A percentile compares a stretch with the other conserved stretches of the same genome.
Evolutionary conservation across 2,888 invertebrate genomes (phyloP).

Genomic region (Drosophila longiperda): DNA sequence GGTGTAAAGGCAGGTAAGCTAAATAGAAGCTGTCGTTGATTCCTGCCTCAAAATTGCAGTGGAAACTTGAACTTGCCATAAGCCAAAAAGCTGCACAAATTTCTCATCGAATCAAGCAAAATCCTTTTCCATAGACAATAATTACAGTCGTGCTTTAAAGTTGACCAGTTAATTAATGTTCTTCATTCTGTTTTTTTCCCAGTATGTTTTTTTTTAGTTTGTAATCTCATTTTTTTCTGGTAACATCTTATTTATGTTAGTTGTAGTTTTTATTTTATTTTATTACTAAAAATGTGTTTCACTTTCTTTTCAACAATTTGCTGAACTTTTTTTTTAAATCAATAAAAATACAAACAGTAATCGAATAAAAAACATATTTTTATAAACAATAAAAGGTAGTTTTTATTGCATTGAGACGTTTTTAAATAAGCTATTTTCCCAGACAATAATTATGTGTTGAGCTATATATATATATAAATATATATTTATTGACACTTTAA

Average conservation of each 20-base stretch:
- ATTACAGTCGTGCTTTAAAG: slow-evolving; percentile 17
- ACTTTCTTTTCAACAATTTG: neutral
- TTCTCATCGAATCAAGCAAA: slow-evolving; percentile 11
- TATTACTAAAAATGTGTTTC: neutral
- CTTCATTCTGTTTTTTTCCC: neutral
- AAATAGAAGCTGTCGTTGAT: slow-evolving; percentile 16
- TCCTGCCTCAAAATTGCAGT: slow-evolving; percentile 17
- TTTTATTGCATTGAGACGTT: neutral
- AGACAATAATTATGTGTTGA: neutral
- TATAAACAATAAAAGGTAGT: neutral
- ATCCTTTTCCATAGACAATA: slow-evolving; percentile 22
- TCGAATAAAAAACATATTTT: neutral
- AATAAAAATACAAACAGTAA: neutral
- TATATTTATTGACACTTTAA: neutral
- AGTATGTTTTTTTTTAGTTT: neutral
- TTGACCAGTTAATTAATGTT: neutral
- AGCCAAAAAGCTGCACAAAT: neutral
- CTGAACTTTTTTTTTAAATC: neutral
- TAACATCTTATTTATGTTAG: too few relatives aligned
- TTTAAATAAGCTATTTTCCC: neutral
- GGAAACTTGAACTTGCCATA: neutral
- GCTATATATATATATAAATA: too few relatives aligned
- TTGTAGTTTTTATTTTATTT: neutral
- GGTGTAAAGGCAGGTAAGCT: neutral
- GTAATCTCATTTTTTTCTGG: neutral